Base-by-base conservation (phyloP, 2,888 invertebrate species). In the Crocallis elinguaria region DNA sequence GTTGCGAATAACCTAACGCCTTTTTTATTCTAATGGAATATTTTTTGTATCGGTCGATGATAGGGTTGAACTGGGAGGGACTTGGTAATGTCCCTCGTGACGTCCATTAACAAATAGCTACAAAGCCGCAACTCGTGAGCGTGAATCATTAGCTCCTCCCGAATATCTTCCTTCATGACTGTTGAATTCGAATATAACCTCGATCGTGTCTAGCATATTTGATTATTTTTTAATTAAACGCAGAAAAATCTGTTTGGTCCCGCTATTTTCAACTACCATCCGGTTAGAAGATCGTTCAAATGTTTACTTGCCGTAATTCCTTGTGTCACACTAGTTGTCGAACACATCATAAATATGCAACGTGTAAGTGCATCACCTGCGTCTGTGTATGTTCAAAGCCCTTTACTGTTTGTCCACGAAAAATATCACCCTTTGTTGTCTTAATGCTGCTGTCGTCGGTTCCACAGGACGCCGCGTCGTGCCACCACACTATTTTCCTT, bases 261-360 rank as follows among this genome's bases (percentile, higher is more conserved):
- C 32, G 36, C 38, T 50, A 44, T 41, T 30, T 44, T 46, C 38
- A 46, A 44, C 55, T 36, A 38, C 32, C 37, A 69, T 21, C 70
- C 72, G 67, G 76, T 76, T 78, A 79, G 43, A 45, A 77, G 70
- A 74, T 64, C 68, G 58, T 68, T 71, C 77, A 83, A 87, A 88
- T 83, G 86, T 87, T 88, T 76, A 76, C 77, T 66, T 53, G 65
- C 66, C 67, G 75, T 84, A 81, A 75, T 79, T 75, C 77, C 76
- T 79, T 78, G 84, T 84, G 83, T 82, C 75, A 75, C 71, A 73
- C 79, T 79, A 76, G 81, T 75, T 82, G 86, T 85, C 79, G 84
- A 80, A 88, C 84, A 80, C 74, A 74, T 84, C 82, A 90, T 90
- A 85, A 88, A 91, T 91, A 89, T 89, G 88, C 84, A 89, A 84